phyloP scores from a whole-genome alignment of 2,797 vertebrate genomes.

The Manis javanica region DNA sequence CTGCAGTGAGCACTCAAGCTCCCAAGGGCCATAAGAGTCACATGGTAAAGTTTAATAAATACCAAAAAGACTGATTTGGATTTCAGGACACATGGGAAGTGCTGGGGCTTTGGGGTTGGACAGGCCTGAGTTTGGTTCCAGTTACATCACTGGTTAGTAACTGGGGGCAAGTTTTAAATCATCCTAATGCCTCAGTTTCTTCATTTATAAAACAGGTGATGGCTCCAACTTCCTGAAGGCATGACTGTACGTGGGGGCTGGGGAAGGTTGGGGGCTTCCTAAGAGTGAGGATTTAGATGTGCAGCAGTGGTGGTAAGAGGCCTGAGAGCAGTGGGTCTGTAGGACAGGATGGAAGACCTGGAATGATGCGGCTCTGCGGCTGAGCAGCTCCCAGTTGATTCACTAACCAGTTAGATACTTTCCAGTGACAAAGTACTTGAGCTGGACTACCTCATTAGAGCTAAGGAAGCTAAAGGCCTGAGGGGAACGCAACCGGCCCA shows the following conservation, averaged over 20 bases:
- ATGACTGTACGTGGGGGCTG: neutral
- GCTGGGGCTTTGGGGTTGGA: neutral
- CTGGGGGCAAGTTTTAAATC: neutral
- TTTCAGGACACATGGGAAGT: neutral
- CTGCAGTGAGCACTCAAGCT: neutral
- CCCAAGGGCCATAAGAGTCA: neutral
- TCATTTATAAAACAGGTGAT: neutral
- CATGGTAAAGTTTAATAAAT: neutral
- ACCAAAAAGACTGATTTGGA: neutral
- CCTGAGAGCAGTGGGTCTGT: accelerated
- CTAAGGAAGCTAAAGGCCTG: neutral
- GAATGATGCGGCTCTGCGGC: neutral
- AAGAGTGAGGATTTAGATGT: neutral
- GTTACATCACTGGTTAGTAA: neutral
- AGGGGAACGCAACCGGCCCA: neutral
- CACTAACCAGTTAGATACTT: neutral
- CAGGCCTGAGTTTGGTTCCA: neutral
- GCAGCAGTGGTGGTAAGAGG: neutral
- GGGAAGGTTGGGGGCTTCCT: neutral
- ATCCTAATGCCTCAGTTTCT: neutral
- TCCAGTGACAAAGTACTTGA: neutral
- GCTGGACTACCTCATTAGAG: neutral
- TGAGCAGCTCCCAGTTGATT: neutral
- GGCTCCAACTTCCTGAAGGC: neutral
- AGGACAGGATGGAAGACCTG: neutral